Conservation (phyloP, 2,888 invertebrate species). For the Cabera pusaria region DNA sequence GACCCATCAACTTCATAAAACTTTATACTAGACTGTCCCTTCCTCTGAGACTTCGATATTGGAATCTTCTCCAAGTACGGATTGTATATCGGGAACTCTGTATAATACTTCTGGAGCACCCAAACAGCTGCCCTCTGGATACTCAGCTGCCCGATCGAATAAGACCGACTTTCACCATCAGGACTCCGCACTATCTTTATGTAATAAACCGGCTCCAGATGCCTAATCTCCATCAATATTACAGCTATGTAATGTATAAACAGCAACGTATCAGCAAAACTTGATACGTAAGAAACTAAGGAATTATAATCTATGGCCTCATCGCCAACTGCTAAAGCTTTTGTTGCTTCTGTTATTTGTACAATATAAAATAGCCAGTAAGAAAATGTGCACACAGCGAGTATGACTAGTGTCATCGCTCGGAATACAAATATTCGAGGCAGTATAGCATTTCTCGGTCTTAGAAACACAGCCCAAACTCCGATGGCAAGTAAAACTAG, state of each 20-base stretch:
- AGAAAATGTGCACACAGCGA: conserved; percentile 96
- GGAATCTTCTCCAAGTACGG: conserved; percentile 97
- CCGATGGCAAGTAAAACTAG: conserved; percentile 94
- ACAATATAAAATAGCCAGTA: conserved; percentile 99
- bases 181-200: conserved; percentile 97
- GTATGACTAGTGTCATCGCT: conserved; percentile 93
- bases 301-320: conserved; percentile 93
- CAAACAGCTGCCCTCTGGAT: conserved; percentile 98
- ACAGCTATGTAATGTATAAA: conserved; percentile 98
- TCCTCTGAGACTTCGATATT: conserved; percentile 91
- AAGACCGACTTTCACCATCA: conserved; percentile 95
- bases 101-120: conserved; percentile 97
- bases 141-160: conserved; percentile 94
- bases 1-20: conserved; percentile 98
- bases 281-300: conserved; percentile 95
- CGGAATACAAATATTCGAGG: conserved; percentile 96
- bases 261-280: conserved; percentile 95
- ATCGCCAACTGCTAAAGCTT: conserved; percentile 90
- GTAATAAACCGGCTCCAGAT: conserved; percentile 94
- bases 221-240: conserved; percentile 95
- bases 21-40: conserved; percentile 93
- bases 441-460: conserved; percentile 92
- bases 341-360: conserved; percentile 91
- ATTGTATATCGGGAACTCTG: conserved; percentile 98
- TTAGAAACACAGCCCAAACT: conserved; percentile 95